Percentiles rank a stretch among this genome's conserved stretches.
phyloP scores from a whole-genome alignment of 2,888 invertebrate species.

The Diarsia rubi region DNA sequence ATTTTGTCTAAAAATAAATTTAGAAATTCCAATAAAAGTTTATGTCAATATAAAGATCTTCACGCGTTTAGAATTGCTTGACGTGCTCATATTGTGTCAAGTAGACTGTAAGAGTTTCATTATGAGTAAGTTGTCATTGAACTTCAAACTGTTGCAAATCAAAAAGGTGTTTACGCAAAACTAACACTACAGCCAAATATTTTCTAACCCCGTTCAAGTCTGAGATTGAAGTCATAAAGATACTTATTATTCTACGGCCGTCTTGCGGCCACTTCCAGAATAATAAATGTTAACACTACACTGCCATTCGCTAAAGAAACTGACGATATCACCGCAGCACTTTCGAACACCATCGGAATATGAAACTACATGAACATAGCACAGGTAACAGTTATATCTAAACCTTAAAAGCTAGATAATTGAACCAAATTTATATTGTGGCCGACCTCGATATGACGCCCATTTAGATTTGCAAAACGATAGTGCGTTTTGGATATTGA shows the following conservation, averaged over 20 bases:
- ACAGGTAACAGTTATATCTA: slow-evolving; percentile 65
- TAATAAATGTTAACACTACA: slow-evolving; percentile 85
- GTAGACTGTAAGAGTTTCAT: not conserved
- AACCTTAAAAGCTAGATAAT: slow-evolving; percentile 62
- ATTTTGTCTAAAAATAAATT: slow-evolving; percentile 18
- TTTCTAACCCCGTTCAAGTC: slow-evolving; percentile 76
- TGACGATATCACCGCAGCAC: slow-evolving; percentile 82
- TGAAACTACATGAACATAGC: slow-evolving; percentile 72
- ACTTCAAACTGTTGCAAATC: slow-evolving; percentile 8
- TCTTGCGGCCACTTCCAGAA: slow-evolving; percentile 82
- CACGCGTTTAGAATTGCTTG: not conserved
- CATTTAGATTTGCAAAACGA: slow-evolving; percentile 59
- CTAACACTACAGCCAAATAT: slow-evolving; percentile 69
- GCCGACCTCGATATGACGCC: slow-evolving; percentile 52
- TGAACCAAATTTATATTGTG: slow-evolving; percentile 54
- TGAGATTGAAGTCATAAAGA: slow-evolving; percentile 76
- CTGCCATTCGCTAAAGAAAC: slow-evolving; percentile 84
- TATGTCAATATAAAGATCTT: not conserved
- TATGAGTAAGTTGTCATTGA: not conserved
- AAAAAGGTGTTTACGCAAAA: slow-evolving; percentile 51
- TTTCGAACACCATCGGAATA: slow-evolving; percentile 81
- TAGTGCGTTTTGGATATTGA: slow-evolving; percentile 44
- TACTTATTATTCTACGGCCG: slow-evolving; percentile 84
- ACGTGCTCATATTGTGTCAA: not conserved
- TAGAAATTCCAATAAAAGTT: slow-evolving; percentile 1